Evolutionary conservation across 2,888 invertebrate species (phyloP), one percentile per base, ranked within the genome.

Genomic region (Diaprepes abbreviatus): DNA sequence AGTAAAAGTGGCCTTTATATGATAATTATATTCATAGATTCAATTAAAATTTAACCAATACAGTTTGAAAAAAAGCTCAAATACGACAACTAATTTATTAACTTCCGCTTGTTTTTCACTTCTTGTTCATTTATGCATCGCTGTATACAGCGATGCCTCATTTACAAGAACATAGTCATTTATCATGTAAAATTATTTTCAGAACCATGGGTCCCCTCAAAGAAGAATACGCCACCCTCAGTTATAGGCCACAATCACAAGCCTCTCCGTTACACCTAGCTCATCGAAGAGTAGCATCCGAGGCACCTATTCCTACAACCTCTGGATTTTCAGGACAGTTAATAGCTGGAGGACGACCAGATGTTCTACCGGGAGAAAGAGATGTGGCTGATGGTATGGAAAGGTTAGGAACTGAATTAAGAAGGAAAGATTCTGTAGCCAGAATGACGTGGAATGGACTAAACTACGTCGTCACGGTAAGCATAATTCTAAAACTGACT

Each of bases 401-500:
- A n/a, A 75, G 76, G n/a, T 48, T 19, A 2, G 71, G 58, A 9
- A 63, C 85, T 1, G 62, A 55, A 10, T 83, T 87, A 6, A 82
- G 87, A 36, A 88, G 92, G 81, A 92, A 92, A 86, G 93, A 94
- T 79, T 93, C 94, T 71, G 94, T 94, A 31, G 92, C 93, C 38
- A 87, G 92, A 79, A 92, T 94, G 89, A 93, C 94, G 19, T 89
- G 92, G 83, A 91, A 91, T 77, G 93, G 93, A 71, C 86, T 94
- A 64, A 90, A 92, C 78, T 92, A 92, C 84, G 91, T 93, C 82
- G 91, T 92, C 78, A 90, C 91, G 85, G 94, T 94, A 82, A 89
- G 59, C n/a, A n/a, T n/a, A n/a, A n/a, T n/a, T n/a, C n/a, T n/a
- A n/a, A n/a, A n/a, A n/a, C n/a, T n/a, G n/a, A n/a, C n/a, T n/a